A percentile compares a stretch with the other conserved stretches of the same genome.
Conservation (phyloP, 2,113 vertebrate species). For the Neofelis nebulosa region DNA sequence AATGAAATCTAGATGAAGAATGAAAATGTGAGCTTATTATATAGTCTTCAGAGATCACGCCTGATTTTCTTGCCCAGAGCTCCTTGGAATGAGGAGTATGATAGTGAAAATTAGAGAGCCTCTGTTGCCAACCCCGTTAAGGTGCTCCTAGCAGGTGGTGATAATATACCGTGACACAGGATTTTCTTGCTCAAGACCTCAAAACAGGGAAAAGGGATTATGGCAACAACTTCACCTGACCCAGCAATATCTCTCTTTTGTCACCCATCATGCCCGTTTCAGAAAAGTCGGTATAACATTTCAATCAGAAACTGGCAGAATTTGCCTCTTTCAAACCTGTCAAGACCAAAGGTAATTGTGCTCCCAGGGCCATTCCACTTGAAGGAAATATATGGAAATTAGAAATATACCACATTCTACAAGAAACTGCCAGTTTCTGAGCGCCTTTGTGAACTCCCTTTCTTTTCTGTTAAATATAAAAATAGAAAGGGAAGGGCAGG, state of each 20-base stretch:
- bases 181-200: conserved; percentile 79
- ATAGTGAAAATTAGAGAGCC: conserved; percentile 53
- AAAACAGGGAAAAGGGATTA: conserved; percentile 82
- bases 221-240: conserved; percentile 82
- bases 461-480: conserved; percentile 66
- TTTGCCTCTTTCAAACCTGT: conserved; percentile 77
- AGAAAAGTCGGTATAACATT: conserved; percentile 82
- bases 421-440: conserved; percentile 83
- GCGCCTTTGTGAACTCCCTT: conserved; percentile 68
- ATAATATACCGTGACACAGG: conserved; percentile 82
- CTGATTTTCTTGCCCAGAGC: not conserved
- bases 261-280: conserved; percentile 81
- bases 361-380: conserved; percentile 82
- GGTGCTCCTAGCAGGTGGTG: conserved; percentile 76
- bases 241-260: conserved; percentile 83
- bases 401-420: conserved; percentile 76
- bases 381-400: conserved; percentile 84
- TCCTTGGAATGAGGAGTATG: not conserved
- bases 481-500: conserved; percentile 72
- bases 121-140: conserved; percentile 31
- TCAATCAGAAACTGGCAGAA: conserved; percentile 81
- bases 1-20: conserved; percentile 33
- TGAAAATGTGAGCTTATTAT: not conserved
- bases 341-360: conserved; percentile 80
- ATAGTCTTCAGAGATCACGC: not conserved